phyloP scores from a whole-genome alignment of 2,797 vertebrate genomes.

The Salarias fasciatus region DNA sequence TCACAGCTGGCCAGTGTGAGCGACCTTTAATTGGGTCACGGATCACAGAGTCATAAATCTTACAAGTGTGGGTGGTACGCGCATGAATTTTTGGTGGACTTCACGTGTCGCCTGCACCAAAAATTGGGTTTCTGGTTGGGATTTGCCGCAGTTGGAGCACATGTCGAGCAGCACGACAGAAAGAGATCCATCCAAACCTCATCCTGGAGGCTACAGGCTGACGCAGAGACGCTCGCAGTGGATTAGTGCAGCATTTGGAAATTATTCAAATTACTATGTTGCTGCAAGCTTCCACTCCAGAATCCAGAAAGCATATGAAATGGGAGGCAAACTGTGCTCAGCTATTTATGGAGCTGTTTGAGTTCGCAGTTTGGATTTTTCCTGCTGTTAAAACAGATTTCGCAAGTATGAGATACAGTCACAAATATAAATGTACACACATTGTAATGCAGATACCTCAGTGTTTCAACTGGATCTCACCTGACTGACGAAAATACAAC shows the following conservation, averaged over 20 bases:
- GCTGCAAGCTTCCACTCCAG: not conserved
- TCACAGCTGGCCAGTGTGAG: slow-evolving; percentile 12
- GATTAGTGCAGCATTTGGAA: slow-evolving; percentile 23
- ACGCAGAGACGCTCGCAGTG: not conserved
- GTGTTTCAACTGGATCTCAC: not conserved
- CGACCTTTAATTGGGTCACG: not conserved
- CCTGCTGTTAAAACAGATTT: not conserved
- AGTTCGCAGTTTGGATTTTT: not conserved
- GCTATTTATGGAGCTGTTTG: not conserved
- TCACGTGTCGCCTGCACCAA: not conserved
- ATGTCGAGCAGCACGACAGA: not conserved
- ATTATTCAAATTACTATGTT: slow-evolving; percentile 28
- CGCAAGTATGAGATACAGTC: not conserved
- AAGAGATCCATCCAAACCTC: not conserved
- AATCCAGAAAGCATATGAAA: not conserved
- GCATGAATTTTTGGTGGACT: not conserved
- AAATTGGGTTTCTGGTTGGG: slow-evolving; percentile 3
- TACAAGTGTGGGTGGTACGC: not conserved
- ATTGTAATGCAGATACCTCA: too few species aligned
- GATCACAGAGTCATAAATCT: not conserved
- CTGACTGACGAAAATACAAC: too few species aligned
- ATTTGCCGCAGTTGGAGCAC: not conserved
- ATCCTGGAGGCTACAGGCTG: not conserved
- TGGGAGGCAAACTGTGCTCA: not conserved
- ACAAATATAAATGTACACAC: too few species aligned